Base-by-base conservation (phyloP, 2,888 invertebrate species). In the Serrognathus titanus region DNA sequence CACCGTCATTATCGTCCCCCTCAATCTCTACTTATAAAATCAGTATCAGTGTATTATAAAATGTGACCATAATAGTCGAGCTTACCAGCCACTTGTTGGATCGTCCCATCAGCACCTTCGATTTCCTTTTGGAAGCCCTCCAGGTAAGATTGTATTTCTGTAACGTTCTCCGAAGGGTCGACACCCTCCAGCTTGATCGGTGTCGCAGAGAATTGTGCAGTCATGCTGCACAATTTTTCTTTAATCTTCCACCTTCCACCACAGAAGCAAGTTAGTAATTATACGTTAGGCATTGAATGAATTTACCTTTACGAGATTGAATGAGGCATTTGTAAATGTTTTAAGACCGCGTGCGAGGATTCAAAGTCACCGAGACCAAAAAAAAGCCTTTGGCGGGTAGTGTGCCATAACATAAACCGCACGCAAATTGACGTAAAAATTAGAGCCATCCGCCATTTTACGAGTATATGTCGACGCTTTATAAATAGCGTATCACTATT, bases 101-200 rank as follows among this genome's bases (percentile, higher is more conserved):
- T 69, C 12, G 78, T 76, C 10, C 78, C 77, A 67, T 82, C 83
- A 55, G 80, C 80, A 24, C 82, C 82, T 65, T 85, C 85, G 62
- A 90, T 89, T 75, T 92, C 90, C 70, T 90, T 90, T 68, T 92
- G 89, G 72, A 92, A 91, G 12, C 88, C 88, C 58, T 88, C 89
- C 63, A 94, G 79, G 70, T 92, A 93, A 46, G 87, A 86, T 71
- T 92, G 90, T 63, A 93, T 85, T 68, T 90, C 86, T 6, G 85
- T 85, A 35, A 87, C 85, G 63, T 75, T 78, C 60, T 78, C 78
- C n/a, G 71, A 57, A 36, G 76, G 71, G 53, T 81, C 79, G 43
- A 75, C 75, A 2, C 71, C 73, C 64, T 79, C 80, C 55, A 81
- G 71, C 59, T 78, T 79, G 43, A 79, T 75, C 49, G 79, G 75